These are phyloP conservation scores for Pteronotus mesoamericanus DNA, from an alignment of 2,797 vertebrate genomes.

Conservation along the genomic window DNA sequence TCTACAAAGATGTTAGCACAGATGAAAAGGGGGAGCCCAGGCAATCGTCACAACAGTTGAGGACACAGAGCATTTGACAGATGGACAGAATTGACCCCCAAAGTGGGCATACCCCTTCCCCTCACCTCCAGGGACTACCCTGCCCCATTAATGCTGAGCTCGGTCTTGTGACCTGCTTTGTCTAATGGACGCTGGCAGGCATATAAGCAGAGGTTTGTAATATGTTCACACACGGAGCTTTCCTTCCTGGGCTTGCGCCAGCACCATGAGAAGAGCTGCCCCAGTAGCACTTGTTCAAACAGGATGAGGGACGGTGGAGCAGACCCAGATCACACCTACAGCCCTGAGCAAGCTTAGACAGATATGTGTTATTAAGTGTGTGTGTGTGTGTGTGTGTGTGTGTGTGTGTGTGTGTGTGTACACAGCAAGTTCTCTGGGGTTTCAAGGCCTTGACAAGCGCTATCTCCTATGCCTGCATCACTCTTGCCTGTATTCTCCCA, in stretches of 20 bases:
- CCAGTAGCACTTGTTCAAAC: background rate
- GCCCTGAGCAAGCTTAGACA: background rate
- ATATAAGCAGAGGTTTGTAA: background rate
- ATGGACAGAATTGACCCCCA: background rate
- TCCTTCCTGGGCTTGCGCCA: background rate
- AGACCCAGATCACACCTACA: background rate
- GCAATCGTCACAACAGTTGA: background rate
- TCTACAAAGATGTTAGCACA: background rate
- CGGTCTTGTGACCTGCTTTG: background rate
- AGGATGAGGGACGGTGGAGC: background rate
- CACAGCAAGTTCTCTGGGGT: background rate
- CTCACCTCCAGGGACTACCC: background rate
- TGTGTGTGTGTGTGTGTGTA: too few species aligned
- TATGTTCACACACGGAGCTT: background rate
- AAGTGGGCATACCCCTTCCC: background rate
- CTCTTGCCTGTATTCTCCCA: background rate
- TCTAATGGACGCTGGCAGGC: background rate
- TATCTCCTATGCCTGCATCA: background rate
- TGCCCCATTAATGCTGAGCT: background rate
- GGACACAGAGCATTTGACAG: background rate
- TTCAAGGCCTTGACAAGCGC: background rate
- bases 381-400: too few species aligned
- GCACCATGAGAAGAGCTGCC: background rate
- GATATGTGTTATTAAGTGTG: too few species aligned
- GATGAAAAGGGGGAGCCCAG: background rate